A percentile compares a stretch with the other conserved stretches of the same genome.
phyloP scores from a whole-genome alignment of 2,888 invertebrate genomes.

The Sicus ferrugineus region DNA sequence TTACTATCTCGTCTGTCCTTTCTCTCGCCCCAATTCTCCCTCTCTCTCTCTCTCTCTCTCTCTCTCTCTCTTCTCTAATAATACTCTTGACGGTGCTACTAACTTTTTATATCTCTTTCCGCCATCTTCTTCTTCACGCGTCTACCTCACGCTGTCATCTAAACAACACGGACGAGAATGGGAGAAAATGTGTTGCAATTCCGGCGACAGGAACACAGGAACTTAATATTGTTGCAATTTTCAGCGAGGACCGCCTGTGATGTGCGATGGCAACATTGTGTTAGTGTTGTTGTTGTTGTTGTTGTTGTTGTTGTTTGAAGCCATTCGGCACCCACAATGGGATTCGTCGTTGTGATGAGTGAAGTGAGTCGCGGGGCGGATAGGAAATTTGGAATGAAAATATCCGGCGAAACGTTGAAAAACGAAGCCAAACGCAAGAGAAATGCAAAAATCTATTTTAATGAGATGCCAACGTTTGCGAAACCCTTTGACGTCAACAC shows the following conservation, averaged over 20 bases:
- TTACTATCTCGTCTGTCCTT: background rate
- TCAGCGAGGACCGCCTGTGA: no score
- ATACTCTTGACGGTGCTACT: background rate
- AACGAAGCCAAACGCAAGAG: no score
- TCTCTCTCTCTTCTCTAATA: background rate
- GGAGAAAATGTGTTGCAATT: conserved; percentile 31
- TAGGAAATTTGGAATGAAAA: conserved; percentile 33
- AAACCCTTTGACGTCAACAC: no score
- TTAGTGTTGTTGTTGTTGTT: background rate
- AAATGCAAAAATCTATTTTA: no score
- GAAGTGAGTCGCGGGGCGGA: conserved; percentile 23
- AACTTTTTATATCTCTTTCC: background rate
- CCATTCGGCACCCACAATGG: no score
- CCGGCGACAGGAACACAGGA: conserved; percentile 34
- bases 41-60: background rate
- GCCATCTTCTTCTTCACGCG: background rate
- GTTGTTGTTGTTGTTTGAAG: conserved; percentile 1
- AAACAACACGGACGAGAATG: conserved; percentile 28
- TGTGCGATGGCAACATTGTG: background rate
- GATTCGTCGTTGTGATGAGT: background rate
- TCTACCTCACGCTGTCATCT: background rate
- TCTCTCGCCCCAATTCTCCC: background rate
- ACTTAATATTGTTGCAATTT: conserved; percentile 35
- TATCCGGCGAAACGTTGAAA: background rate
- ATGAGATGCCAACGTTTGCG: no score